Percentiles rank a stretch among this genome's conserved stretches.
phyloP scores from a whole-genome alignment of 2,797 vertebrate genomes.

The Labeo calbasu region DNA sequence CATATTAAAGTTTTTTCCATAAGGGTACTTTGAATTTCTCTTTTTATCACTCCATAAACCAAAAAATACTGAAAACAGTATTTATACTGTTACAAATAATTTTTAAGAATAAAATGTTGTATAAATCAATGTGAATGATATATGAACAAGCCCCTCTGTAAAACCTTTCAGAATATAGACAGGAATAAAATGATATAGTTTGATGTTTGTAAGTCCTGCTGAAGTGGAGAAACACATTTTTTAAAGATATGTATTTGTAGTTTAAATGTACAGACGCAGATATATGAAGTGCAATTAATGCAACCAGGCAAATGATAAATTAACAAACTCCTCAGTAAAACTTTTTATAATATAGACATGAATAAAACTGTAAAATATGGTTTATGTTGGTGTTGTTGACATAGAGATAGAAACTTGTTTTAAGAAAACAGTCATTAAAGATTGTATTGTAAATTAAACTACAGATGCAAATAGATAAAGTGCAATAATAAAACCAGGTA shows the following conservation, averaged over 20 bases:
- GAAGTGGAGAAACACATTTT: too few relatives aligned
- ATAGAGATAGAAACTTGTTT: background rate
- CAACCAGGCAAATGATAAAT: background rate
- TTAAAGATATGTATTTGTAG: background rate
- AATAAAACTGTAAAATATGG: background rate
- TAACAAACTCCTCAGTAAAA: background rate
- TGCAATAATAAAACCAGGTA: background rate
- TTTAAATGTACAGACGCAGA: background rate
- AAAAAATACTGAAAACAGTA: too few relatives aligned
- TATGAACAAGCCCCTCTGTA: background rate
- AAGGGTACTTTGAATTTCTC: background rate
- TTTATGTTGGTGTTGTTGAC: background rate
- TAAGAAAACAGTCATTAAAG: background rate
- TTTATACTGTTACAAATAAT: too few relatives aligned
- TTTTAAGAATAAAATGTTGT: background rate
- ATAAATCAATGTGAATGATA: background rate
- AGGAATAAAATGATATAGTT: too few relatives aligned
- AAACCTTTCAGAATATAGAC: background rate
- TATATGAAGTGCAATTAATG: background rate
- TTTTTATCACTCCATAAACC: background rate
- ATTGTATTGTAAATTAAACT: background rate
- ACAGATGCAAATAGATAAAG: background rate
- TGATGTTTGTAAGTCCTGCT: too few relatives aligned
- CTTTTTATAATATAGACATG: background rate
- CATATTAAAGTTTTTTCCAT: background rate